Evolutionary conservation across 2,888 invertebrate species (phyloP), one percentile per base, ranked within the genome.

Genomic region (Drosophila demipolita): DNA sequence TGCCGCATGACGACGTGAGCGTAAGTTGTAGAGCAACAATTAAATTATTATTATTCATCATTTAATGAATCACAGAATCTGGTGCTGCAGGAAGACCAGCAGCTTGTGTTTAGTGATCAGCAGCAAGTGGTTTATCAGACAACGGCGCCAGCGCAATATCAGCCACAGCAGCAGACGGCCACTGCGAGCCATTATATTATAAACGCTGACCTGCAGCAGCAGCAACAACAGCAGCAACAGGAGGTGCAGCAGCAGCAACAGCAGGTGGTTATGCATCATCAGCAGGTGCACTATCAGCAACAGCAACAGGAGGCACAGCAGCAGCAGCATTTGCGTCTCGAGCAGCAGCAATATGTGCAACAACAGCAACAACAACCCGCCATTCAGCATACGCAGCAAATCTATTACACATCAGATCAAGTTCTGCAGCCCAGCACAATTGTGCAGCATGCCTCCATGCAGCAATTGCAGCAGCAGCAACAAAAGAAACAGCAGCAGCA

Each of bases 91-190:
- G 91, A 92, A 2, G 92, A 92, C 79, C 92, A 93, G 54, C 85
- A 90, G 49, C 55, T 86, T 40, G 92, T 94, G 61, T 90, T 94
- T 29, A 94, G 94, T 78, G 93, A 94, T 52, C 89, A 84, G 65
- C 94, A 94, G 78, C 93, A 94, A 83, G 93, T 94, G 58, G 92
- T 93, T 7, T 93, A 93, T 66, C 93, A 93, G 66, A 89, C 93
- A 12, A 66, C 91, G 9, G 80, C 87, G 12, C 80, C 88, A 15
- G 82, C 87, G 0, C 90, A 91, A 50, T 91, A 91, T 63, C 86
- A 90, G 35, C 91, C 86, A 59, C 86, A 86, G 1, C 91, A 88
- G 55, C 91, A 83, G 65, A 35, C 83, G 11, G 49, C 86, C 38
- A 69, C 92, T 38, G 64, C 91, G 57, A 70, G 90, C 20, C 90